A percentile compares a stretch with the other conserved stretches of the same genome.
These are phyloP conservation scores for Aphis craccivora DNA, from an alignment of 1,140 invertebrate genomes.

Conservation along the genomic window DNA sequence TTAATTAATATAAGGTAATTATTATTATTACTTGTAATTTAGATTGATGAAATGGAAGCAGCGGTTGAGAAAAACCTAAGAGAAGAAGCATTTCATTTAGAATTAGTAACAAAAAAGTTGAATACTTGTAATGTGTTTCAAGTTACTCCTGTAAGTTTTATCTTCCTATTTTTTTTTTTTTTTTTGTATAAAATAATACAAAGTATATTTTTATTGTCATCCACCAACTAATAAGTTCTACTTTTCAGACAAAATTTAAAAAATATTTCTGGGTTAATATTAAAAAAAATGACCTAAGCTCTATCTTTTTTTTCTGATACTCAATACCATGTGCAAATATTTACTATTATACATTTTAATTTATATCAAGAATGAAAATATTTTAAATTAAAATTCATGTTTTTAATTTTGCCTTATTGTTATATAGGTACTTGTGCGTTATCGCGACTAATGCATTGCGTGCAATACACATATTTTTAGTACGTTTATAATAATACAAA, in stretches of 20 bases:
- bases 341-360: neutral
- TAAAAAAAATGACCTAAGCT: too few species aligned
- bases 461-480: too few species aligned
- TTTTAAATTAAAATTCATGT: neutral
- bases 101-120: conserved; percentile 50
- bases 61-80: conserved; percentile 28
- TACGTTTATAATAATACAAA: too few species aligned
- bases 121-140: conserved; percentile 43
- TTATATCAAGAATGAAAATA: neutral
- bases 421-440: neutral
- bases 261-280: neutral
- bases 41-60: conserved; percentile 57
- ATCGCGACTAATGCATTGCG: too few species aligned
- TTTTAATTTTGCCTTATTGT: neutral
- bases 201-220: neutral
- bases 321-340: neutral
- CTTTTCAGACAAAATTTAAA: neutral
- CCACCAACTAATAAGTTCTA: neutral
- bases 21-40: neutral
- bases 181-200: neutral
- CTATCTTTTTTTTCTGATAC: neutral
- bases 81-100: conserved; percentile 48
- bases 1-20: neutral
- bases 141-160: conserved; percentile 51
- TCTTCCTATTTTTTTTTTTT: neutral